A percentile compares a stretch with the other conserved stretches of the same genome.
Evolutionary conservation across 2,888 invertebrate genomes (phyloP).

Genomic region (Glomeris marginata): DNA sequence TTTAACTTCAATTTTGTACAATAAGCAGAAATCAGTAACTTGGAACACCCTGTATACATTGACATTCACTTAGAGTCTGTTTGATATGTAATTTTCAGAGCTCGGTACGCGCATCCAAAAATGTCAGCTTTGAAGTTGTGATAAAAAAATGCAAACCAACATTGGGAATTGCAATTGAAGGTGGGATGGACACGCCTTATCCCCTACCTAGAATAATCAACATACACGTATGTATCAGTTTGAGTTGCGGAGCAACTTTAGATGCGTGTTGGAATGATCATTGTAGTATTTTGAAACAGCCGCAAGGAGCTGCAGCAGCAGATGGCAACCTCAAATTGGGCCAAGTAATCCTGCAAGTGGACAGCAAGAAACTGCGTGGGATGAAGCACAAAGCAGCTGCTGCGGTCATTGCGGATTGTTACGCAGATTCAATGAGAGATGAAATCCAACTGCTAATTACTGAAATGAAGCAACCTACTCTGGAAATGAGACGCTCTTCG

Average conservation of each 20-base stretch:
- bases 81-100: no score
- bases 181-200: conserved; percentile 90
- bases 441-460: conserved; percentile 81
- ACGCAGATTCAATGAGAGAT: conserved; percentile 70
- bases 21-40: no score
- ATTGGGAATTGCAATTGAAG: conserved; percentile 92
- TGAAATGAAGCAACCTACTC: conserved; percentile 15
- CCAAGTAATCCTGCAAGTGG: conserved; percentile 82
- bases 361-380: conserved; percentile 52
- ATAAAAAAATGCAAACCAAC: conserved; percentile 68
- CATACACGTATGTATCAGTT: conserved; percentile 60
- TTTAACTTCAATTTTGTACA: no score
- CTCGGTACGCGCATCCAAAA: no score
- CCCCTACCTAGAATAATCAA: conserved; percentile 88
- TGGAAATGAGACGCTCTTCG: conserved; percentile 12
- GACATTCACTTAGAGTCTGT: no score
- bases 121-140: no score
- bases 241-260: no score
- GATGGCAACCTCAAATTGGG: conserved; percentile 88
- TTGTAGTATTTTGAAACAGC: conserved; percentile 40
- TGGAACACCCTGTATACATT: no score
- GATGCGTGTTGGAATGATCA: conserved; percentile 1
- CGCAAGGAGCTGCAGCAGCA: conserved; percentile 84
- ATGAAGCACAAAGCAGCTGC: conserved; percentile 83
- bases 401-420: conserved; percentile 79